Percentiles rank a stretch among this genome's conserved stretches.
phyloP scores from a whole-genome alignment of 2,888 invertebrate genomes.

The Drosophila multiciliata region DNA sequence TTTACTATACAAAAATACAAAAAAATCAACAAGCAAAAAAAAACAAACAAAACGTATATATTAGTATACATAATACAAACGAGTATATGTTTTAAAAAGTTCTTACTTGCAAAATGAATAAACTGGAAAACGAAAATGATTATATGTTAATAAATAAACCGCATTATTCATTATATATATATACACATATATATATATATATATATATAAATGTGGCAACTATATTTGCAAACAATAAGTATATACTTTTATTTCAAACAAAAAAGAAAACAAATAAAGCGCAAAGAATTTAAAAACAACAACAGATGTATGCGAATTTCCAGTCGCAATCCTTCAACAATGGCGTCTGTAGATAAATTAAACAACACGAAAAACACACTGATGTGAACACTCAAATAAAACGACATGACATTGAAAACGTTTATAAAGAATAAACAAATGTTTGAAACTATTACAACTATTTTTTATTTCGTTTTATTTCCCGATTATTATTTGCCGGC shows the following conservation, averaged over 20 bases:
- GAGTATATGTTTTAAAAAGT: conserved; percentile 72
- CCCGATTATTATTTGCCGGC: not conserved
- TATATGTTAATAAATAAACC: conserved; percentile 59
- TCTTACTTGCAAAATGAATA: conserved; percentile 62
- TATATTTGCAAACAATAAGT: conserved; percentile 63
- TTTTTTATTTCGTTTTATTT: conserved; percentile 35
- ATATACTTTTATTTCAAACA: conserved; percentile 68
- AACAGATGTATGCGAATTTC: conserved; percentile 48
- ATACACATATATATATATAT: conserved; percentile 56
- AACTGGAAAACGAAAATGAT: conserved; percentile 56
- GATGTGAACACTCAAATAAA: conserved; percentile 66
- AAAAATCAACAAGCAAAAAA: conserved; percentile 34
- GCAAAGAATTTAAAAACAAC: conserved; percentile 43
- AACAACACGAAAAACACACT: conserved; percentile 43
- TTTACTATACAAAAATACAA: conserved; percentile 69
- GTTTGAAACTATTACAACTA: conserved; percentile 80
- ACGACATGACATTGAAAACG: conserved; percentile 80
- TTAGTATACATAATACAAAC: conserved; percentile 51
- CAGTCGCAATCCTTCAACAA: conserved; percentile 53
- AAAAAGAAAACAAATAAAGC: conserved; percentile 40
- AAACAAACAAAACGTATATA: conserved; percentile 52
- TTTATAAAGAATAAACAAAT: conserved; percentile 83
- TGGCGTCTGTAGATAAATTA: conserved; percentile 81
- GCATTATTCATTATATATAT: conserved; percentile 59
- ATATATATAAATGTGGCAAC: conserved; percentile 49